Conservation (phyloP, 2,113 vertebrate genomes). For the Neodon shergylaensis region DNA sequence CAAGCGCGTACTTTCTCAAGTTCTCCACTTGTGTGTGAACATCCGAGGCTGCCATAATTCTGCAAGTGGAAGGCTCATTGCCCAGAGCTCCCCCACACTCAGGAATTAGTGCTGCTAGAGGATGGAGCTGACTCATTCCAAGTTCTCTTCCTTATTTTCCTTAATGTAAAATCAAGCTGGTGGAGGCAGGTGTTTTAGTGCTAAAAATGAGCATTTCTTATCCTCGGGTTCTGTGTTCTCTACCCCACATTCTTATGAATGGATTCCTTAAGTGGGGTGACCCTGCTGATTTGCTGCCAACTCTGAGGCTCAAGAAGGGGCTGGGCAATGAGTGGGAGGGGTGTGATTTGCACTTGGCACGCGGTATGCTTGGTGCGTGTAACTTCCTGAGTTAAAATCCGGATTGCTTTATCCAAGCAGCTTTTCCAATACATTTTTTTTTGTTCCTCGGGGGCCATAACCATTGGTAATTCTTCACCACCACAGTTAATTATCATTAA, state of each 20-base stretch:
- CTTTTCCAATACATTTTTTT: constrained; percentile 41
- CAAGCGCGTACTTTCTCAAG: not conserved
- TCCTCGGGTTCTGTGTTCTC: not conserved
- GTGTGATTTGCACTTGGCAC: not conserved
- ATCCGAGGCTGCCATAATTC: not conserved
- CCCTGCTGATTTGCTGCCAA: not conserved
- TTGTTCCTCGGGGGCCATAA: constrained; percentile 27
- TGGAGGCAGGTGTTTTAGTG: constrained; percentile 33
- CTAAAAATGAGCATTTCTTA: constrained; percentile 44
- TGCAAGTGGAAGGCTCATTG: not conserved
- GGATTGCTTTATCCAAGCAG: constrained; percentile 33
- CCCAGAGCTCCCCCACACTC: not conserved
- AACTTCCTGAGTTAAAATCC: not conserved
- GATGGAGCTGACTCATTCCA: constrained; percentile 13
- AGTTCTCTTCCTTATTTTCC: constrained; percentile 32
- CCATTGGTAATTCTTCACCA: constrained; percentile 58
- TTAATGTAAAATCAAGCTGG: constrained; percentile 42
- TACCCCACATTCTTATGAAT: not conserved
- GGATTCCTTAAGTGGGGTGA: not conserved
- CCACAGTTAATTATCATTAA: constrained; percentile 68
- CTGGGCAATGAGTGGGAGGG: not conserved
- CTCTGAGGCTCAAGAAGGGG: not conserved
- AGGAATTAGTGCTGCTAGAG: constrained; percentile 6
- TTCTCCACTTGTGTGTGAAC: not conserved
- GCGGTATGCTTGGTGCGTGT: not conserved